Percentiles rank a stretch among this genome's conserved stretches.
Evolutionary conservation across 2,797 vertebrate species (phyloP).

Genomic region (Synaphobranchus kaupii): DNA sequence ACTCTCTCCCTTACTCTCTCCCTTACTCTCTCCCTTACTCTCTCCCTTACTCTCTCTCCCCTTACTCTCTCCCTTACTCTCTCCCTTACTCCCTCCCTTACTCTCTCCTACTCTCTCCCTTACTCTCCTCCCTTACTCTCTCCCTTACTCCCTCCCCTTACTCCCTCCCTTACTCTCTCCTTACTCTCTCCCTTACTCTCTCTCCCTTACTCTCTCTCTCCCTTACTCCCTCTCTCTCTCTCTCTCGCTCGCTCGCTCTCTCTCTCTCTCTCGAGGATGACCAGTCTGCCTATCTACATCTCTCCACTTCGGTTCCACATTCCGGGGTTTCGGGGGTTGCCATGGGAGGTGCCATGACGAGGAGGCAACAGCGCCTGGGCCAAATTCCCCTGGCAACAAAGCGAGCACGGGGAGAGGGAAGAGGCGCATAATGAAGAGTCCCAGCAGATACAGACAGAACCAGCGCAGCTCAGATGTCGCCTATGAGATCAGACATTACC

Average conservation of each 20-base stretch:
- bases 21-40: too few relatives aligned
- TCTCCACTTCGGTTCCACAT: conserved; percentile 15
- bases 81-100: too few relatives aligned
- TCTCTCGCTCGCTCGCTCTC: conserved; percentile 39
- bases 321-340: background rate
- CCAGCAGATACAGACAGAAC: conserved; percentile 50
- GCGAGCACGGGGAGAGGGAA: background rate
- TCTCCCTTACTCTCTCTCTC: too few relatives aligned
- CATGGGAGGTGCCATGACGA: conserved; percentile 7
- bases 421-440: conserved; percentile 30
- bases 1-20: too few relatives aligned
- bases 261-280: background rate
- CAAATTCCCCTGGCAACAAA: background rate
- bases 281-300: background rate
- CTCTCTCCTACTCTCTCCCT: too few relatives aligned
- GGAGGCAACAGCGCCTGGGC: background rate
- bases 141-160: too few relatives aligned
- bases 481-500: conserved; percentile 43
- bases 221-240: too few relatives aligned
- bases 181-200: too few relatives aligned
- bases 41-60: too few relatives aligned
- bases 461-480: conserved; percentile 48
- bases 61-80: too few relatives aligned
- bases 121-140: too few relatives aligned
- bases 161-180: too few relatives aligned